phyloP scores from a whole-genome alignment of 2,113 vertebrate species.

The Sylvietta virens region DNA sequence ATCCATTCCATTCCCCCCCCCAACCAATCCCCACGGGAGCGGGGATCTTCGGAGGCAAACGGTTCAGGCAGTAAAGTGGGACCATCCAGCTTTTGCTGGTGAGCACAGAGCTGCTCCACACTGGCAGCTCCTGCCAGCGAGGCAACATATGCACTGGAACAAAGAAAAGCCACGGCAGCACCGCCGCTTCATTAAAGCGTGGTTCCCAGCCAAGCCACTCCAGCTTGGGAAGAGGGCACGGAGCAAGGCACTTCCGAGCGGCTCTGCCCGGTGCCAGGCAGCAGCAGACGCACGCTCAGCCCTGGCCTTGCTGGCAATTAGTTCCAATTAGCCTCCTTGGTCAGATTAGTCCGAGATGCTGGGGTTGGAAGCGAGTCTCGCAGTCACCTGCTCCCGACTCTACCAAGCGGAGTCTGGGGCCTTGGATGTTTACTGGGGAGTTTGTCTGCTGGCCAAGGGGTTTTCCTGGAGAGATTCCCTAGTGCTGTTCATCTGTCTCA shows the following conservation, averaged over 20 bases:
- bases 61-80: neutral
- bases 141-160: constrained; percentile 62
- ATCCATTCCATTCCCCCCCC: neutral
- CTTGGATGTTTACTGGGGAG: neutral
- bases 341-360: constrained; percentile 49
- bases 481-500: neutral
- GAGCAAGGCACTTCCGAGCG: constrained; percentile 9
- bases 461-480: constrained; percentile 53
- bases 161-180: constrained; percentile 50
- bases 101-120: constrained; percentile 14
- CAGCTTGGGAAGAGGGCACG: constrained; percentile 15
- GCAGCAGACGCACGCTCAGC: constrained; percentile 47
- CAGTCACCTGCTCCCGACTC: constrained; percentile 43
- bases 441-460: constrained; percentile 29
- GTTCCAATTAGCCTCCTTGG: constrained; percentile 59
- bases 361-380: constrained; percentile 35
- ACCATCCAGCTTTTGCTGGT: neutral
- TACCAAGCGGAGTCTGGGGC: neutral
- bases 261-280: constrained; percentile 13
- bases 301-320: constrained; percentile 61
- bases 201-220: constrained; percentile 45
- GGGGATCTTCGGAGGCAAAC: neutral
- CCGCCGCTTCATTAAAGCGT: constrained; percentile 43
- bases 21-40: neutral
- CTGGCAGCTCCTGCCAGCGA: constrained; percentile 41